Base-by-base conservation (phyloP, 2,113 vertebrate species). In the Stegastes partitus region DNA sequence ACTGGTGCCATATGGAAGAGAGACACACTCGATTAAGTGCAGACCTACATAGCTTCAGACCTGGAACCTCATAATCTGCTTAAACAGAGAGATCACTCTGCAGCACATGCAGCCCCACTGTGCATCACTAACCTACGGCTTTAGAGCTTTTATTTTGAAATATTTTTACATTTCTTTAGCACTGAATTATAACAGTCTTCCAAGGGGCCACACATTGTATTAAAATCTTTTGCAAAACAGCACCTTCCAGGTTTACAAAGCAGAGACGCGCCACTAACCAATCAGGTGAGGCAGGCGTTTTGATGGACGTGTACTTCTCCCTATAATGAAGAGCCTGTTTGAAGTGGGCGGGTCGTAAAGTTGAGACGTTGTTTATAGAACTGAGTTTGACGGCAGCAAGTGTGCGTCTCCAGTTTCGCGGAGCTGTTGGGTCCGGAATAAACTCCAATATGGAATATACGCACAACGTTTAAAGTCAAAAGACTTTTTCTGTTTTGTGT, bases 371-470 rank as follows among this genome's bases (percentile, higher is more conserved):
- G 74, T 78, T 90, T 78, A 31, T 39, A 64, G 70, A 76, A 11
- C 44, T 55, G 50, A 64, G 59, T 63, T 51, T n/a, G 42, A 51
- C 16, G 10, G 1, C 72, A 47, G 28, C 25, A 28, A 22, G 64
- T 44, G 61, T 19, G 31, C 0, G 68, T 83, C 51, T 91, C 77
- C 73, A 70, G 76, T 90, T 90, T 77, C 86, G n/a, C 3, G 4
- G 68, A 49, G 31, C 68, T 31, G 31, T 11, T 44, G 25, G 12
- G 49, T 57, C 50, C 11, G 3, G 21, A 50, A 42, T 25, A 28
- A 25, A 74, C 56, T 25, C 19, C 47, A 47, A 21, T 56, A 81
- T 86, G 74, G 78, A 71, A 22, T n/a, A 15, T 26, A 66, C 2
- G 37, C 39, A 37, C 11, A 68, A 49, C 19, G 15, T 69, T 57